Base-by-base conservation (phyloP, 2,797 vertebrate genomes). In the Tarsius wallacei region DNA sequence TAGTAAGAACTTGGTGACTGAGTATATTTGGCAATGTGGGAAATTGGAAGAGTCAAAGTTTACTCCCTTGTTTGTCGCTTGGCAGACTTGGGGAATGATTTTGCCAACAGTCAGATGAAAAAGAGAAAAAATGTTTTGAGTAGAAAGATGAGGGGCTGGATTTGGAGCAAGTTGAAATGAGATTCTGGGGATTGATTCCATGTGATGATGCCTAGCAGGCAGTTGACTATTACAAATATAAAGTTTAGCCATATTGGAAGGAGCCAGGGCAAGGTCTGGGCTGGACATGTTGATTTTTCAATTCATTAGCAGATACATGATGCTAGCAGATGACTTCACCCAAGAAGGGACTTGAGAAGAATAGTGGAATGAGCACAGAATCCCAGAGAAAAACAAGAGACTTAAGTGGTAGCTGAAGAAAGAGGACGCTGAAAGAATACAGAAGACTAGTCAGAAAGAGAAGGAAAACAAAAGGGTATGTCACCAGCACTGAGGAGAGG, bases 221-320 rank as follows among this genome's bases (percentile, higher is more conserved):
- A 12, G 14, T 10, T 17, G 28, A n/a, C 26, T 26, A 12, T 19
- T 24, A 63, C 53, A 14, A 42, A 42, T 21, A 9, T 0, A 47
- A 63, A 53, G 16, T 17, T 49, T 64, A 49, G 19, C 13, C 47
- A 24, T 24, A 21, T 2, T 73, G 9, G 42, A 31, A 21, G 36
- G 33, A 55, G 21, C 14, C 15, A 4, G 1, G 7, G 49, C 21
- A 9, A 55, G 51, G 28, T 51, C 42, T 21, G 19, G 28, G 63
- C 33, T 57, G 11, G 8, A 51, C 0, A 2, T 36, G 2, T 0
- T 5, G 71, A n/a, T 4, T 51, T 53, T 51, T 21, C 31, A 33
- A 42, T 5, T 36, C 24, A 5, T 26, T 49, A 64, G 71, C 49
- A 59, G 49, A 59, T 12, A 80, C 53, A n/a, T 17, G 19, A 59